These are phyloP conservation scores for Physocephala rufipes DNA, from an alignment of 2,888 invertebrate species.

Conservation along the genomic window DNA sequence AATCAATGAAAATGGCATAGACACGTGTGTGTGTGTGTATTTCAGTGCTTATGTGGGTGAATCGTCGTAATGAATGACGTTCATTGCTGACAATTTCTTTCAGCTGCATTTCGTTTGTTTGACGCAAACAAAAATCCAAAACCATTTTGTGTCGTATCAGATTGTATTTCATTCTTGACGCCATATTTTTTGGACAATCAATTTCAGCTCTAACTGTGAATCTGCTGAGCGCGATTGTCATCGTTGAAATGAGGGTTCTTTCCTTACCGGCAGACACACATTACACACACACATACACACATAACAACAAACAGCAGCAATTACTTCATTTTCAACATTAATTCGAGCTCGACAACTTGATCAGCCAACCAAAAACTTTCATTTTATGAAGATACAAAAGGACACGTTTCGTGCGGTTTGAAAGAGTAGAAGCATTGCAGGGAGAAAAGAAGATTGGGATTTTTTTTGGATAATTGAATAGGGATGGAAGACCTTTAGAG, in stretches of 20 bases:
- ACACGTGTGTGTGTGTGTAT: too few relatives aligned
- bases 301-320: background rate
- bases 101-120: constrained; percentile 8
- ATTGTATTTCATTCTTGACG: constrained; percentile 17
- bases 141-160: background rate
- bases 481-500: too few relatives aligned
- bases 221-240: background rate
- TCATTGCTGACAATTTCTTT: background rate
- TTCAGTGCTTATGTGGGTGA: too few relatives aligned
- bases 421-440: too few relatives aligned
- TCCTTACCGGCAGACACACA: background rate
- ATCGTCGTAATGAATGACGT: background rate
- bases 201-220: background rate
- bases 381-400: background rate
- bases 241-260: background rate
- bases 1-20: too few relatives aligned
- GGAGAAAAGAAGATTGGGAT: too few relatives aligned
- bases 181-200: constrained; percentile 18
- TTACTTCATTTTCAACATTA: background rate
- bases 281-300: background rate
- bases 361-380: background rate
- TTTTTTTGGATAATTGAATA: too few relatives aligned
- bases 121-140: background rate
- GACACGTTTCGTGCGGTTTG: too few relatives aligned
- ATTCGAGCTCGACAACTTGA: background rate